Base-by-base conservation (phyloP, 2,113 vertebrate species). In the Mesembrinibis cayennensis region DNA sequence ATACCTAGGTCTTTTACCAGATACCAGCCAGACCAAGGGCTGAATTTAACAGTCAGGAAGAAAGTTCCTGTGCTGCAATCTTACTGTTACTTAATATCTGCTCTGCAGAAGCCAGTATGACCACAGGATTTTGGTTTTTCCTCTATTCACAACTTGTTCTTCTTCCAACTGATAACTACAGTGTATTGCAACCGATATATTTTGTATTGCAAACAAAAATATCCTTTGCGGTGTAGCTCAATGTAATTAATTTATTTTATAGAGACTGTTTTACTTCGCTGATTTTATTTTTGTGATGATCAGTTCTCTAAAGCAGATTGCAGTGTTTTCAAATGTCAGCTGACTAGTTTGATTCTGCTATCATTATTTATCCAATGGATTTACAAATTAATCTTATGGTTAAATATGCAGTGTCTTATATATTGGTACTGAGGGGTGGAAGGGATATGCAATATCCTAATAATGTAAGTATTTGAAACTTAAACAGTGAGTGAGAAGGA, bases 1-100 rank as follows among this genome's bases (percentile, higher is more conserved):
- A 11, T 26, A n/a, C 53, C 13, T 30, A 0, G 0, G 0, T 32
- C 53, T 55, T 47, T 29, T 17, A 55, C 29, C 66, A 55, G 45
- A 9, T 9, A 52, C 4, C 36, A 58, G 44, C 23, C 50, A 38
- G 40, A 25, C 12, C 29, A 76, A 11, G 42, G 47, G 20, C 78
- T 90, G 50, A 66, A 42, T 42, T 53, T 71, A 87, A 30, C 58
- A 56, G 70, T 55, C 21, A 25, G 45, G 32, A 67, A 19, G 47
- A 67, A 71, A 29, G 56, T 66, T 90, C 49, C 49, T 49, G 11
- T 86, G 45, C 91, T 94, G 72, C 72, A 78, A 13, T 92, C 38
- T n/a, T 58, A 7, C 23, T 58, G 21, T 73, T 95, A 72, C 36
- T 82, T 58, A 61, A 34, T 80, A 23, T 7, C 45, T 83, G 62